Conservation (phyloP, 2,888 invertebrate species). For the Philereme transversata region DNA sequence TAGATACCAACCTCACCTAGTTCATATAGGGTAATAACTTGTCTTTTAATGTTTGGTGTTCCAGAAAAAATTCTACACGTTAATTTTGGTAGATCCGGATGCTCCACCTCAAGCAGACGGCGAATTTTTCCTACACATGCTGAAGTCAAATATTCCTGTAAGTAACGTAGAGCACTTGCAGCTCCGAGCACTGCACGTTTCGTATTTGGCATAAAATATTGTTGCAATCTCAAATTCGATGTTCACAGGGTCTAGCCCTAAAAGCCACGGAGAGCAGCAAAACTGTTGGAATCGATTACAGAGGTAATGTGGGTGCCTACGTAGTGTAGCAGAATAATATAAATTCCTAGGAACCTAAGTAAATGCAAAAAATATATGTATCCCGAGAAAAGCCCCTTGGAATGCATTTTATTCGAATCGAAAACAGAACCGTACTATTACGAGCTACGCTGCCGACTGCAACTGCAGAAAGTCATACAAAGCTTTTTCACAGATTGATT, state of each 20-base stretch:
- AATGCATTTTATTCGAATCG: too few species aligned
- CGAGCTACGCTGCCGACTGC: too few species aligned
- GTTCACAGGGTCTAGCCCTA: constrained; percentile 65
- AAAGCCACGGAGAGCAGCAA: constrained; percentile 68
- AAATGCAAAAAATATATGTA: too few species aligned
- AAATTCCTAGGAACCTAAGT: too few species aligned
- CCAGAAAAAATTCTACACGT: constrained; percentile 77
- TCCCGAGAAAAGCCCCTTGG: too few species aligned
- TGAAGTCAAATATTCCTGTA: constrained; percentile 79
- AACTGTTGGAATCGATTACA: constrained; percentile 72
- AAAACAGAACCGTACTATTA: too few species aligned
- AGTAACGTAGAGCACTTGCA: constrained; percentile 42
- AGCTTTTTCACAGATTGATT: too few species aligned
- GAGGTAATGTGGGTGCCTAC: constrained; percentile 55
- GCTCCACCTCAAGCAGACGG: constrained; percentile 73
- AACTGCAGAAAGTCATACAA: too few species aligned
- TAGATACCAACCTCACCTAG: not conserved
- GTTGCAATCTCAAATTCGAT: not conserved
- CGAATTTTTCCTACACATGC: constrained; percentile 77
- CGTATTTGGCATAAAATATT: not conserved
- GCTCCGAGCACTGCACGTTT: not conserved
- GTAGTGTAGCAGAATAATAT: too few species aligned
- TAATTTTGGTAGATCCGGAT: constrained; percentile 78
- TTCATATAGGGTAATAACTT: not conserved
- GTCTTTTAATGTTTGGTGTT: not conserved